These are phyloP conservation scores for Idaea straminata DNA, from an alignment of 2,888 invertebrate species.

Conservation along the genomic window DNA sequence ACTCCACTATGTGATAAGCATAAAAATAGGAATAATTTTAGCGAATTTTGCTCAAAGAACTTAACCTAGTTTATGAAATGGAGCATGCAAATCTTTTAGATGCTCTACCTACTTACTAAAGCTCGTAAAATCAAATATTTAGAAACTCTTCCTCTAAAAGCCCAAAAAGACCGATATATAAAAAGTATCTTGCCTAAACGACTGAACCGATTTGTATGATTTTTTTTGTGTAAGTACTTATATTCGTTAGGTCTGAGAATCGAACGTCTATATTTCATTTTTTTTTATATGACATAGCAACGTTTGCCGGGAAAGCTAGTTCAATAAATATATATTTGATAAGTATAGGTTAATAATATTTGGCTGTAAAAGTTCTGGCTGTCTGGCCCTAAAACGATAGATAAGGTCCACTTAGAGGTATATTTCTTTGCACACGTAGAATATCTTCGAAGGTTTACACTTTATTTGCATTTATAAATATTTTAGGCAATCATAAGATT, in stretches of 20 bases:
- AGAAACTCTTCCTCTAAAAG: background rate
- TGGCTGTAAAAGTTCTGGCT: too few relatives aligned
- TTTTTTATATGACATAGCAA: too few relatives aligned
- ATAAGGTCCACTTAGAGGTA: conserved; percentile 7
- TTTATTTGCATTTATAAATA: conserved; percentile 36
- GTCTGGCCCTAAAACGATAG: background rate
- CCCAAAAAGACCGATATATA: too few relatives aligned
- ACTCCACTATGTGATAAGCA: background rate
- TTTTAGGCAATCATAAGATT: conserved; percentile 9
- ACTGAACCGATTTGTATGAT: too few relatives aligned
- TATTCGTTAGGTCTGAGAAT: too few relatives aligned
- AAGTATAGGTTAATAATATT: too few relatives aligned
- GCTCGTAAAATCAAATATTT: background rate
- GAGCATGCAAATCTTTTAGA: background rate
- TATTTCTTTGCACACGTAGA: conserved; percentile 28
- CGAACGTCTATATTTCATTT: too few relatives aligned
- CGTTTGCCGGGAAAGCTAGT: too few relatives aligned
- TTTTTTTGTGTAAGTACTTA: too few relatives aligned
- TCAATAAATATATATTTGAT: too few relatives aligned
- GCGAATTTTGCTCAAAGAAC: background rate
- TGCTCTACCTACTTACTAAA: background rate
- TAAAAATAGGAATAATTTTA: background rate
- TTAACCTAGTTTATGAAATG: background rate
- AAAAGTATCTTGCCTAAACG: too few relatives aligned
- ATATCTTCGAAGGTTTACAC: conserved; percentile 33